Evolutionary conservation across 2,113 vertebrate genomes (phyloP), one percentile per base, ranked within the genome.

Genomic region (Stercorarius parasiticus): DNA sequence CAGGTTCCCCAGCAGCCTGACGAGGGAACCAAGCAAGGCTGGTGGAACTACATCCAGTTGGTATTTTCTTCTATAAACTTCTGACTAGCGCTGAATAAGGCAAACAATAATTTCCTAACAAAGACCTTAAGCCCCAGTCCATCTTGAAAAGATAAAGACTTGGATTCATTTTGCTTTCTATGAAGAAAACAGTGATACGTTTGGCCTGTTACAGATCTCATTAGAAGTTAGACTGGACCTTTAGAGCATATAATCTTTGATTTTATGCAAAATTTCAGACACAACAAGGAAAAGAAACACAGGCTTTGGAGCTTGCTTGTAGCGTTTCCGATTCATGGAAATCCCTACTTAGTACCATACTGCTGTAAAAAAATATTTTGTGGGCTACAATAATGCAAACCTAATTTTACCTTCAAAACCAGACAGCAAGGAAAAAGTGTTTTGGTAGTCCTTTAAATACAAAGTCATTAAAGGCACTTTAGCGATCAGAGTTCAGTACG

Each of bases 391-490:
- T 27, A 85, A 14, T 25, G 32, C 66, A 76, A 71, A 82, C n/a
- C 34, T 32, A 27, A 83, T 67, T 84, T 93, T 64, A n/a, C 30
- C 81, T 95, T 91, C 43, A 59, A 53, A 49, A 66, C 29, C 74
- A 53, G 67, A 61, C 40, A 89, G 59, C 9, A 85, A 61, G 52
- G 78, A 72, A 15, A 15, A 72, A 64, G 62, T 23, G 47, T 21
- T 93, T 85, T 79, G 66, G 86, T 89, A 52, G 40, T 61, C 27
- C 50, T 91, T 92, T 34, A 93, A 95, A 86, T 59, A 81, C 40
- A 58, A 61, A 87, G 86, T 55, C 69, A 93, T 87, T 95, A 95
- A 87, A 93, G 67, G 76, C 88, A 89, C 77, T 96, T 95, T 81
- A 94, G 82, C 49, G 58, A 65, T 95, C 92, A 73, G 53, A 77